A percentile compares a stretch with the other conserved stretches of the same genome.
Evolutionary conservation across 2,797 vertebrate species (phyloP).

Genomic region (Xiphophorus birchmanni): DNA sequence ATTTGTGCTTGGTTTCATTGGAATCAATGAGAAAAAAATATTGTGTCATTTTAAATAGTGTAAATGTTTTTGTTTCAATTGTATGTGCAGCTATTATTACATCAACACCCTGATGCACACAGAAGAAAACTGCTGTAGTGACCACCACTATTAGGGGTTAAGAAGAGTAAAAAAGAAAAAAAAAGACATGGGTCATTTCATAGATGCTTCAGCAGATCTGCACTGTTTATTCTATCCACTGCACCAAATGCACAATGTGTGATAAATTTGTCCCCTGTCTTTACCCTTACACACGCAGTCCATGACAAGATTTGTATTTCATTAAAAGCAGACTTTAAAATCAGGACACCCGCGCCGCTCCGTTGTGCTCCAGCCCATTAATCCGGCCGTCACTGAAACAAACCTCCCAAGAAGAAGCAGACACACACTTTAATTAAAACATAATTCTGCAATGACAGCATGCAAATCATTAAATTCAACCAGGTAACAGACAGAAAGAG

Average conservation of each 20-base stretch:
- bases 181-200: conserved; percentile 60
- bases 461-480: conserved; percentile 81
- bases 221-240: conserved; percentile 79
- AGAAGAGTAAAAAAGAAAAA: background rate
- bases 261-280: conserved; percentile 51
- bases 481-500: conserved; percentile 78
- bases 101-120: background rate
- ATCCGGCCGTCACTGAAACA: conserved; percentile 58
- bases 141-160: background rate
- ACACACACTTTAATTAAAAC: conserved; percentile 79
- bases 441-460: conserved; percentile 78
- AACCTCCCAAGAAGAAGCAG: conserved; percentile 70
- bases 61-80: background rate
- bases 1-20: background rate
- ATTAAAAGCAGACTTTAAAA: conserved; percentile 74
- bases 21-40: background rate
- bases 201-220: conserved; percentile 73
- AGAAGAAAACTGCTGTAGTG: background rate
- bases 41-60: background rate
- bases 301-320: conserved; percentile 65
- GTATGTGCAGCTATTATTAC: background rate
- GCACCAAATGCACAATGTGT: conserved; percentile 78
- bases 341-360: conserved; percentile 60
- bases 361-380: conserved; percentile 39
- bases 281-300: conserved; percentile 45